Evolutionary conservation across 2,113 vertebrate genomes (phyloP).

Genomic region (Echinops telfairi): DNA sequence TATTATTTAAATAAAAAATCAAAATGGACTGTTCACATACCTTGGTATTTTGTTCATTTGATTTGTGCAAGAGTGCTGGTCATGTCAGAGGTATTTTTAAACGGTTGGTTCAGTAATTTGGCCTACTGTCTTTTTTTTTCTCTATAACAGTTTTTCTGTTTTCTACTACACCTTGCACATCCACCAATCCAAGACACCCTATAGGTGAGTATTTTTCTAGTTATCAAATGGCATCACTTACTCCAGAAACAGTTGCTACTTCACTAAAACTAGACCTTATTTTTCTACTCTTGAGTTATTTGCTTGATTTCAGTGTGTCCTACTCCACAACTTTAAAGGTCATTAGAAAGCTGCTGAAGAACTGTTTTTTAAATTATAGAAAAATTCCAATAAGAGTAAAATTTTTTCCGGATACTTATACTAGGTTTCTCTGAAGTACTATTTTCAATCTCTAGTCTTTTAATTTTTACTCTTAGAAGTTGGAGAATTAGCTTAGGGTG

Average conservation of each 20-base stretch:
- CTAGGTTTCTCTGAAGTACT: constrained; percentile 39
- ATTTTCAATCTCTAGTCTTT: not conserved
- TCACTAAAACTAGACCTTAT: constrained; percentile 75
- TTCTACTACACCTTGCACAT: constrained; percentile 84
- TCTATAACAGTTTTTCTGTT: constrained; percentile 85
- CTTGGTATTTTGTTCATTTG: constrained; percentile 71
- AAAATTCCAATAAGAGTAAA: constrained; percentile 17
- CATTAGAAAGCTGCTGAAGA: constrained; percentile 52
- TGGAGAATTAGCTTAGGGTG: constrained; percentile 45
- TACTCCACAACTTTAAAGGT: constrained; percentile 53
- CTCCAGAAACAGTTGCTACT: constrained; percentile 72
- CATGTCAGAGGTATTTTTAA: constrained; percentile 78
- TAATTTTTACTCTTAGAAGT: constrained; percentile 29
- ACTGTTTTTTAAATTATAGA: constrained; percentile 11
- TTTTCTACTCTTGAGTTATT: constrained; percentile 71
- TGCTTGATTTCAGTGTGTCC: constrained; percentile 63
- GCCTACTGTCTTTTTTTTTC: constrained; percentile 84
- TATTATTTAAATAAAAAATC: constrained; percentile 61
- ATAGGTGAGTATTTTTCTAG: constrained; percentile 85
- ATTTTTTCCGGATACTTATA: constrained; percentile 12
- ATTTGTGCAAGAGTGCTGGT: constrained; percentile 81
- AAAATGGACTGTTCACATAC: constrained; percentile 68
- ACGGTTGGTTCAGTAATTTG: constrained; percentile 85
- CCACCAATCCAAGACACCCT: constrained; percentile 84
- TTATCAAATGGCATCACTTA: constrained; percentile 81